Evolutionary conservation across 2,113 vertebrate genomes (phyloP).

Genomic region (Galemys pyrenaicus): DNA sequence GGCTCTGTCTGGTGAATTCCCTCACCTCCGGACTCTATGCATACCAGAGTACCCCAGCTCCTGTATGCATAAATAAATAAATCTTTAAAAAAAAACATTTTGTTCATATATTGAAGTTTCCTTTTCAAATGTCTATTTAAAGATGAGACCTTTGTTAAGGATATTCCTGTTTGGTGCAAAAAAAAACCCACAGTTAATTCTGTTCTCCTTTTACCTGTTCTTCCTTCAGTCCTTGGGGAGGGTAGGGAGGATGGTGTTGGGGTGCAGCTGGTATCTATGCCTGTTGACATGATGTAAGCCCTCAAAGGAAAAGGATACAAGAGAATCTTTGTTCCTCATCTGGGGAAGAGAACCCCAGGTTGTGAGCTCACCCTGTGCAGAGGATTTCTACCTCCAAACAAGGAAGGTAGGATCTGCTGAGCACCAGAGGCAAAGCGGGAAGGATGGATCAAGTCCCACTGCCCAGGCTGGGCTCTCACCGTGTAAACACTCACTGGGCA

Average conservation of each 20-base stretch:
- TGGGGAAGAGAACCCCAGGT: not conserved
- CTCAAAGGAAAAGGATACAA: not conserved
- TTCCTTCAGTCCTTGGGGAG: not conserved
- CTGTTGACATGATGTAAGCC: not conserved
- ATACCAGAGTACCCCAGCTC: too few species aligned
- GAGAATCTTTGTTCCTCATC: not conserved
- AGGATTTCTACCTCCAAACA: conserved; percentile 25
- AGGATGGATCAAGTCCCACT: not conserved
- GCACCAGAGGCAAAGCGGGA: not conserved
- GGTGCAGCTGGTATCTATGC: not conserved
- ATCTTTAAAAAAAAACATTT: too few species aligned
- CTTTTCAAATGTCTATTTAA: not conserved
- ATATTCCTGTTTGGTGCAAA: not conserved
- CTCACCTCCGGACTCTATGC: too few species aligned
- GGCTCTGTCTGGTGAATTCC: too few species aligned
- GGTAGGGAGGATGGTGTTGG: too few species aligned
- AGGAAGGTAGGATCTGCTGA: not conserved
- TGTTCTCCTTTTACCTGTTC: not conserved
- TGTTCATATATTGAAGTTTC: not conserved
- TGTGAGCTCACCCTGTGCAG: not conserved
- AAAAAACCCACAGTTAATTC: not conserved
- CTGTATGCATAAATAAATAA: too few species aligned
- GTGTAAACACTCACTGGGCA: conserved; percentile 36
- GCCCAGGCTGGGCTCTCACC: not conserved
- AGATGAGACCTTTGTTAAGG: not conserved